These are phyloP conservation scores for Orchesellides sinensis DNA, from an alignment of 2,888 invertebrate genomes.

Conservation along the genomic window DNA sequence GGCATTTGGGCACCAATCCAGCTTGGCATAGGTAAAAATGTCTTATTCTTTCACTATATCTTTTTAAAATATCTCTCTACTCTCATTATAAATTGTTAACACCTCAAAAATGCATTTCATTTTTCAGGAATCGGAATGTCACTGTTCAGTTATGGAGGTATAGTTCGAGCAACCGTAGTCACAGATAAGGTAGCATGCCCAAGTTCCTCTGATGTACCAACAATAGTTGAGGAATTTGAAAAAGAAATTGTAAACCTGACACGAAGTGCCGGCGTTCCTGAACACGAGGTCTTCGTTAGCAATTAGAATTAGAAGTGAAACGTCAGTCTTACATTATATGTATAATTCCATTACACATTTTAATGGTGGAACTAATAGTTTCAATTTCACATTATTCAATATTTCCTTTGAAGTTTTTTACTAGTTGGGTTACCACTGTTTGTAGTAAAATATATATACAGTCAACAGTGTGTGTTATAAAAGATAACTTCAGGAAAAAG, in stretches of 20 bases:
- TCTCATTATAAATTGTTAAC: not conserved
- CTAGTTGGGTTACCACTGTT: conserved; percentile 21
- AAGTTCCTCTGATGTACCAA: conserved; percentile 60
- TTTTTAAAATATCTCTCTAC: not conserved
- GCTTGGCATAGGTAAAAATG: conserved; percentile 70
- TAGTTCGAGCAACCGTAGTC: conserved; percentile 71
- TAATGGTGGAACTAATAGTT: conserved; percentile 1
- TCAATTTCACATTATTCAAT: not conserved
- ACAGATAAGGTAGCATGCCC: conserved; percentile 68
- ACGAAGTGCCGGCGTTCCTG: conserved; percentile 56
- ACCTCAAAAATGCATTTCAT: not conserved
- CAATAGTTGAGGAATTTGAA: conserved; percentile 71
- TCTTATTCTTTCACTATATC: too few relatives aligned
- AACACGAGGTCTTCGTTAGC: conserved; percentile 49
- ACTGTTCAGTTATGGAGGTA: conserved; percentile 72
- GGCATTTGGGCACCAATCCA: conserved; percentile 73
- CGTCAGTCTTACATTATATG: too few relatives aligned
- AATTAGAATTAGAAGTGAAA: conserved; percentile 20
- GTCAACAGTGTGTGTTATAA: too few relatives aligned
- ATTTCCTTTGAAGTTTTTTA: not conserved
- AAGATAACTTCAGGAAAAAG: too few relatives aligned
- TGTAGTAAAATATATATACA: too few relatives aligned
- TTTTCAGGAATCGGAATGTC: conserved; percentile 72
- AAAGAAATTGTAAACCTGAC: conserved; percentile 69
- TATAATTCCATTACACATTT: too few relatives aligned